Conservation (phyloP, 2,113 vertebrate species). For the Prunella himalayana region DNA sequence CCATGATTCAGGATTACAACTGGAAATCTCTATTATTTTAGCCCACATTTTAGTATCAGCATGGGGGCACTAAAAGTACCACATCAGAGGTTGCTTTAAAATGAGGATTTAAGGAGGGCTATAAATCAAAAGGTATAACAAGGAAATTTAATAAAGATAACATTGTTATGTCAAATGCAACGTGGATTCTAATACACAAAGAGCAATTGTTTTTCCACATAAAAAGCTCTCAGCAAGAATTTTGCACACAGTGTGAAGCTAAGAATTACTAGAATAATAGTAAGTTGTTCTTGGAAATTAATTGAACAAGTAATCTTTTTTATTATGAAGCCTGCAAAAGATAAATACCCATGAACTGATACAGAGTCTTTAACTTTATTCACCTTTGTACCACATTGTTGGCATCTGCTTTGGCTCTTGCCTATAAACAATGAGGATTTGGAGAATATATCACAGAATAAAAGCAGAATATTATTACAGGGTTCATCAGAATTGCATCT, state of each 20-base stretch:
- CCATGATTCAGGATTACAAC: background rate
- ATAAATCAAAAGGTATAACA: background rate
- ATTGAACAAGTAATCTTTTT: background rate
- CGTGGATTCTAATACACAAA: background rate
- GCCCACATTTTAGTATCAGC: background rate
- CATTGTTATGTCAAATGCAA: background rate
- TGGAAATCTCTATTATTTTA: background rate
- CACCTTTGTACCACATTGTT: background rate
- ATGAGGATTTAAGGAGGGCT: background rate
- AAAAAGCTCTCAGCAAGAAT: background rate
- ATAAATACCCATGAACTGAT: background rate
- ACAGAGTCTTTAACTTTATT: background rate
- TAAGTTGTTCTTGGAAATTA: background rate
- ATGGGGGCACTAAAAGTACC: background rate
- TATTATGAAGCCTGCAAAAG: background rate
- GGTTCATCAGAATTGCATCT: background rate
- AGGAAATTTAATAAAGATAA: background rate
- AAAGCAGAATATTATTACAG: background rate
- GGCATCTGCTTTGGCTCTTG: background rate
- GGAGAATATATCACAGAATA: background rate
- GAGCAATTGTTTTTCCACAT: background rate
- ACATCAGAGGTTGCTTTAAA: background rate
- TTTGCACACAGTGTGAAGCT: background rate
- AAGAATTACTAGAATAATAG: background rate
- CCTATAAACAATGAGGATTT: background rate